Evolutionary conservation across 2,797 vertebrate species (phyloP).

Genomic region (Arrhamphus sclerolepis): DNA sequence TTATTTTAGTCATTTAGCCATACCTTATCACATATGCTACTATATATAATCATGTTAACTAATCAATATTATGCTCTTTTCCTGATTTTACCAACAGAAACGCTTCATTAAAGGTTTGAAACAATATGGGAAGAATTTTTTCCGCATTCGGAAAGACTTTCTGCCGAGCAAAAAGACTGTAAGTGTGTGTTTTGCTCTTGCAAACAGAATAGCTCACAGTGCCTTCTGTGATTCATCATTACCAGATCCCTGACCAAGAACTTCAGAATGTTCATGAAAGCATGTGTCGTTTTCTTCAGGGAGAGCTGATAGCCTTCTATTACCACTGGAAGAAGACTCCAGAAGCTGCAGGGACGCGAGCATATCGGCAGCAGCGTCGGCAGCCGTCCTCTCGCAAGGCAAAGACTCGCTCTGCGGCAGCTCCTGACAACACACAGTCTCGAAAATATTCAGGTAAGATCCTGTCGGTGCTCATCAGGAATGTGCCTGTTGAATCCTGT

Average conservation of each 20-base stretch:
- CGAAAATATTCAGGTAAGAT: conserved; percentile 90
- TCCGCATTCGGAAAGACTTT: conserved; percentile 96
- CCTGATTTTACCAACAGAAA: conserved; percentile 80
- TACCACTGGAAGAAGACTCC: conserved; percentile 99
- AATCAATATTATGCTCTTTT: not conserved
- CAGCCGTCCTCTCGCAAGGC: conserved; percentile 96
- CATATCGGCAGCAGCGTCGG: conserved; percentile 93
- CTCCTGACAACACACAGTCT: conserved; percentile 88
- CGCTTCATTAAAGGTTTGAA: conserved; percentile 97
- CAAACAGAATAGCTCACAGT: conserved; percentile 1
- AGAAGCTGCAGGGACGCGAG: conserved; percentile 93
- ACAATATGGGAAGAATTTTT: conserved; percentile 99
- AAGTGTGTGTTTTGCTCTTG: conserved; percentile 58
- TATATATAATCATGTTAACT: not conserved
- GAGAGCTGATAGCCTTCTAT: conserved; percentile 97
- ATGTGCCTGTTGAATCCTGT: not conserved
- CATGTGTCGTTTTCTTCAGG: conserved; percentile 74
- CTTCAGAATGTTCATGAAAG: conserved; percentile 1
- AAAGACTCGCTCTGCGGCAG: conserved; percentile 92
- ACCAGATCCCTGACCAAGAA: conserved; percentile 1
- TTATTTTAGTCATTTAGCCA: too few species aligned
- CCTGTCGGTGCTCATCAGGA: not conserved
- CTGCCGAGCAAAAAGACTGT: conserved; percentile 98
- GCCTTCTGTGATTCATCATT: not conserved
- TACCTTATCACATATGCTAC: too few species aligned